A percentile compares a stretch with the other conserved stretches of the same genome.
These are phyloP conservation scores for Nyctibius grandis DNA, from an alignment of 2,797 vertebrate species.

Conservation along the genomic window DNA sequence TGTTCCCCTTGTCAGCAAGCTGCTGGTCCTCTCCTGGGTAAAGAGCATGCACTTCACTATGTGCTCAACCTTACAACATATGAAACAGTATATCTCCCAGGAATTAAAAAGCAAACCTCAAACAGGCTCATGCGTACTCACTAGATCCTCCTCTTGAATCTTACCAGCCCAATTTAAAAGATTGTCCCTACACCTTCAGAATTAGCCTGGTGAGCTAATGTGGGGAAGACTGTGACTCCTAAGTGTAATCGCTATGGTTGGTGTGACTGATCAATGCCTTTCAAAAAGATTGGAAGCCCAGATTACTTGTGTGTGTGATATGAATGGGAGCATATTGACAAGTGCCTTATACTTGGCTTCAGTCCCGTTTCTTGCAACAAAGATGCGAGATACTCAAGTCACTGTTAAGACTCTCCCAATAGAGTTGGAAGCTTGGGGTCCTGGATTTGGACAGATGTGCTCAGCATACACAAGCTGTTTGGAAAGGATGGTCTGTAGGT, in stretches of 20 bases:
- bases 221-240: neutral
- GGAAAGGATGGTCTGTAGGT: neutral
- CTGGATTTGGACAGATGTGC: neutral
- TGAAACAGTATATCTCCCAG: neutral
- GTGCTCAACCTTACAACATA: rapidly evolving
- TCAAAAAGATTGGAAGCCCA: neutral
- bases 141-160: neutral
- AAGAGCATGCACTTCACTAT: neutral
- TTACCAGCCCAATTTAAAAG: neutral
- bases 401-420: neutral
- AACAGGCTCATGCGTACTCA: neutral
- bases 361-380: neutral
- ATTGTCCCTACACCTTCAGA: neutral
- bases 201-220: neutral
- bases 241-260: neutral
- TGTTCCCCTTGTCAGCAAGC: neutral
- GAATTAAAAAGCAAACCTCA: neutral
- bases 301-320: neutral
- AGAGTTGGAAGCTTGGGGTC: neutral
- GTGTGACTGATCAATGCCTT: neutral
- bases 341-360: neutral
- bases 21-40: neutral
- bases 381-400: neutral
- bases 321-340: neutral
- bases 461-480: neutral